phyloP scores from a whole-genome alignment of 2,797 vertebrate genomes.

The Gymnothorax reevesii region DNA sequence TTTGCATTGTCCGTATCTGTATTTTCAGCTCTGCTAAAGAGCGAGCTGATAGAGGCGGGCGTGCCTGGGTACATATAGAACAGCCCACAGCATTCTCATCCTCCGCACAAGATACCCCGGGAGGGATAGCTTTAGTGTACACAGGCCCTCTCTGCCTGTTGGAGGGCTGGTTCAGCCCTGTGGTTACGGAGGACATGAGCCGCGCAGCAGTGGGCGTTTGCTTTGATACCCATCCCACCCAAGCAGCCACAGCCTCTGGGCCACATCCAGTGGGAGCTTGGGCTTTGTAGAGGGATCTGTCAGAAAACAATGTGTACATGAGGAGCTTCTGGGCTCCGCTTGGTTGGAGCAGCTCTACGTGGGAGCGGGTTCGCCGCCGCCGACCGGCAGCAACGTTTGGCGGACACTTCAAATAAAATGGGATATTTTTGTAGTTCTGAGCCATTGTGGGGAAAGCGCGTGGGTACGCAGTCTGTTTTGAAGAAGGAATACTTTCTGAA shows the following conservation, averaged over 20 bases:
- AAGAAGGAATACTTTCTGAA: not conserved
- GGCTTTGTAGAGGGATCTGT: conserved; percentile 39
- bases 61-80: not conserved
- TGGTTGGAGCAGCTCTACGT: not conserved
- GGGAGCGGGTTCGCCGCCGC: conserved; percentile 18
- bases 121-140: not conserved
- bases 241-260: conserved; percentile 28
- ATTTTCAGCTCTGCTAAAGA: not conserved
- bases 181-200: conserved; percentile 16
- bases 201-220: conserved; percentile 17
- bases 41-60: not conserved
- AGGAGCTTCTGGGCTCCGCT: conserved; percentile 25
- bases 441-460: not conserved
- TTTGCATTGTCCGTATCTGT: not conserved
- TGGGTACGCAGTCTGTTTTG: conserved; percentile 1
- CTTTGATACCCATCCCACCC: conserved; percentile 33
- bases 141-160: conserved; percentile 25
- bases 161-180: conserved; percentile 22
- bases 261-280: conserved; percentile 18
- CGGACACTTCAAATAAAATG: conserved; percentile 23
- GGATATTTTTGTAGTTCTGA: conserved; percentile 27
- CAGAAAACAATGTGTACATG: conserved; percentile 35
- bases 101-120: not conserved
- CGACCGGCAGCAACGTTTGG: conserved; percentile 27
- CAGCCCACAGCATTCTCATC: not conserved